Base-by-base conservation (phyloP, 2,797 vertebrate genomes). In the Hydrocynus forskahlii region DNA sequence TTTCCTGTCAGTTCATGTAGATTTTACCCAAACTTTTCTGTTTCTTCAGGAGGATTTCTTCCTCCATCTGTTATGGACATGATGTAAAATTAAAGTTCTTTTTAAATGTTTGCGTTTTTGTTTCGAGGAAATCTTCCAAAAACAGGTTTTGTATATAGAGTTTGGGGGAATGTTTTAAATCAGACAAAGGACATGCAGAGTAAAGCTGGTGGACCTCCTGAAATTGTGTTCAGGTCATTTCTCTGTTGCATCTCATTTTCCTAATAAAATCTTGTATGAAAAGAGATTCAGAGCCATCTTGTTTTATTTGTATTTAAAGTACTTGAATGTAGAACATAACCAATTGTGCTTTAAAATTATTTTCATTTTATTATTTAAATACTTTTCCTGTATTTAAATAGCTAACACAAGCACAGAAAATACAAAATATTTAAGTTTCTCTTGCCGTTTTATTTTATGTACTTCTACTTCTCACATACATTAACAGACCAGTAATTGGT, bases 161-260 rank as follows among this genome's bases (percentile, higher is more conserved):
- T 93, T 94, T 93, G 91, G 91, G 76, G 94, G 95, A 96, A 96
- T 95, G 95, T 98, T 98, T 96, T 96, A 96, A 94, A 96, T 95
- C 91, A 89, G 94, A 92, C 89, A 94, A 95, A 94, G 94, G 43
- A 74, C 92, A 92, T 92, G 93, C 93, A 92, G 93, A 92, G 93
- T 93, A 94, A 94, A 90, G 94, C 96, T 96, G 95, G 93, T 96
- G 95, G 94, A 93, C 96, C 94, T 91, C 94, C 94, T 94, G 91
- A 92, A 92, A 92, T 94, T 95, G 93, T 93, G 90, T 94, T 90
- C 89, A 85, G 83, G 87, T 92, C 89, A 90, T 91, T 91, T 91
- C 92, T 93, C 92, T 93, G 90, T 92, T 94, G 93, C 92, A 92
- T 93, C 93, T 94, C 90, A 85, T 93, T 95, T 52, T 94, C 93